Evolutionary conservation across 2,888 invertebrate genomes (phyloP), one percentile per base, ranked within the genome.

Genomic region (Gibbula magus): DNA sequence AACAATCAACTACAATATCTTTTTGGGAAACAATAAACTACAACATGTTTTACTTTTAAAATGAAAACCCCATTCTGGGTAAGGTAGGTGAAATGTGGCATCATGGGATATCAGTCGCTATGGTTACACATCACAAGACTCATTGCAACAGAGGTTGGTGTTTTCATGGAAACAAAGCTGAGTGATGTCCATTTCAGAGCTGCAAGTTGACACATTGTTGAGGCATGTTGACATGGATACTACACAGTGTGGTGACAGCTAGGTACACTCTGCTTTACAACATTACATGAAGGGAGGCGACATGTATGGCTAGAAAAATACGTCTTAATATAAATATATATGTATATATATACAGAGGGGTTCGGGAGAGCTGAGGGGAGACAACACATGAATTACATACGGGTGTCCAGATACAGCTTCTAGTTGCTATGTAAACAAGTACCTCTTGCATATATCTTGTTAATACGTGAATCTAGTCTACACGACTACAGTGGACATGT

Each of bases 101-200:
- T 10, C 45, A 45, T 45, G 45, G 45, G 45, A 45, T 45, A 45
- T 45, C 1, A 13, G 45, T 45, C 45, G 45, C 8, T 45, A 45
- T 13, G 45, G 45, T 45, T 45, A 45, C 29, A 61, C 61, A 61
- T 61, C 61, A 61, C 61, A 61, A 16, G 29, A 61, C 29, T 25
- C 16, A 61, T 61, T 32, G 70, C 39, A 39, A 70, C 70, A 70
- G 18, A 39, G 39, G 39, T 70, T 70, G 16, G 67, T 67, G 70
- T 70, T 18, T 16, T 35, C 70, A 10, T 56, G 56, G 16, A n/a
- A 22, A 56, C 56, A 20, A 22, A 56, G 22, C 25, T 22, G 25
- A 56, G 25, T 22, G 25, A 22, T 22, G 25, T 20, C 56, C 56
- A 56, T 22, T 25, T 22, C 25, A 20, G 3, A n/a, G 25, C 56